Base-by-base conservation (phyloP, 2,797 vertebrate species). In the Tinamus major region DNA sequence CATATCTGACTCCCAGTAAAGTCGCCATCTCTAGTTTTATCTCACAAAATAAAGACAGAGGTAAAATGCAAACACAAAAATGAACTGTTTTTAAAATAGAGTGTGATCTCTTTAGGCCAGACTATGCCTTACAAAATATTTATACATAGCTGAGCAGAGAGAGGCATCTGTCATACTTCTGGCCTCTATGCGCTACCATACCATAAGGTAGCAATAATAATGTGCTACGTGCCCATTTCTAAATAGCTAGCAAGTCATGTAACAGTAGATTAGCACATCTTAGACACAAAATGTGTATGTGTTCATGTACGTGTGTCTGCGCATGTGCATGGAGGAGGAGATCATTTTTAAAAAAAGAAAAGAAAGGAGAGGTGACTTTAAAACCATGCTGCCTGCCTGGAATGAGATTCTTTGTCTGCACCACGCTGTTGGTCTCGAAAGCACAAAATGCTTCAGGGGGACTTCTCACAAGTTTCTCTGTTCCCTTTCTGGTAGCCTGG, bases 381-480 rank as follows among this genome's bases (percentile, higher is more conserved):
- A 80, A 85, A 56, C 11, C 74, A 6, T 20, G 13, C 46, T 88
- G 24, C 61, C 63, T 94, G 70, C 55, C 70, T 88, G 79, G 69
- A 95, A 79, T n/a, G 37, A 82, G 41, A 49, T 61, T 53, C 80
- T 95, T 93, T 88, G 49, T 85, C 79, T 91, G 80, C 93, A 87
- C 85, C 79, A 78, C 13, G 51, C 58, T 61, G 89, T 35, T 87
- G 62, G 46, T 92, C 83, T 79, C 85, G 70, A 94, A 94, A 88
- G 65, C 46, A 82, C 62, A 62, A 51, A 13, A 31, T 39, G n/a
- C 51, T 79, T 67, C 69, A 56, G 24, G 42, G 42, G 53, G 31
- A 62, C 63, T 88, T 79, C 61, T 86, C 29, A 63, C 79, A 83
- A 94, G 76, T 88, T 94, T 94, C 84, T 89, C 81, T 35, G 68